phyloP scores from a whole-genome alignment of 2,888 invertebrate species.

The Drosophila formosana region DNA sequence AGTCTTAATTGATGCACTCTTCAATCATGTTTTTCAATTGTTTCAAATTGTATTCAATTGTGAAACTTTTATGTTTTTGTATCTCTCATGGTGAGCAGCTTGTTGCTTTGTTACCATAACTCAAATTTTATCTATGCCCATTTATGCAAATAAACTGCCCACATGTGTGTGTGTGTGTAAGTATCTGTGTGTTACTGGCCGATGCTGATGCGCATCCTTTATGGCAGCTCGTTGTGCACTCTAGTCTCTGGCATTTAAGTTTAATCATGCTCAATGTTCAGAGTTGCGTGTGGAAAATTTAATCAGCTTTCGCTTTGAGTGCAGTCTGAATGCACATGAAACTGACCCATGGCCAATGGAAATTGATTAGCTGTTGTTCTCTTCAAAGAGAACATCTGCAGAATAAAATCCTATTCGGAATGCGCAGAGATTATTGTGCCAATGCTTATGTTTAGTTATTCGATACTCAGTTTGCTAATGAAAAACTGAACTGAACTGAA shows the following conservation, averaged over 20 bases:
- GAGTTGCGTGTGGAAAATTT: background rate
- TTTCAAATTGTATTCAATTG: slow-evolving; percentile 3
- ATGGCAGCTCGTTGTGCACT: slow-evolving; percentile 1
- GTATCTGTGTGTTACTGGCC: background rate
- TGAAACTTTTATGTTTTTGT: background rate
- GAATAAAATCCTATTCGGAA: background rate
- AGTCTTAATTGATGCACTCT: slow-evolving; percentile 19
- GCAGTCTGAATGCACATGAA: background rate
- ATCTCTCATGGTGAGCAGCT: background rate
- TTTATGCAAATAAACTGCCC: slow-evolving; percentile 8
- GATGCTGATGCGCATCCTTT: background rate
- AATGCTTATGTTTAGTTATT: too few relatives aligned
- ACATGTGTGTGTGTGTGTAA: background rate
- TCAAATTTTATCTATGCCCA: slow-evolving; percentile 2
- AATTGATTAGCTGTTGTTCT: background rate
- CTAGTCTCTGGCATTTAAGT: slow-evolving; percentile 9
- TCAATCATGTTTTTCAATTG: slow-evolving; percentile 12
- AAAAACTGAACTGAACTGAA: background rate
- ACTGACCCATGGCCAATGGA: background rate
- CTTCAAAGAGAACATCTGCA: background rate
- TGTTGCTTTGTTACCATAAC: slow-evolving; percentile 7
- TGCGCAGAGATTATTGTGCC: too few relatives aligned
- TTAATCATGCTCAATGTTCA: slow-evolving; percentile 4
- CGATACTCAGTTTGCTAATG: background rate
- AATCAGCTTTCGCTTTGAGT: slow-evolving; percentile 11